Conservation (phyloP, 2,888 invertebrate genomes). For the Trichogramma evanescens region DNA sequence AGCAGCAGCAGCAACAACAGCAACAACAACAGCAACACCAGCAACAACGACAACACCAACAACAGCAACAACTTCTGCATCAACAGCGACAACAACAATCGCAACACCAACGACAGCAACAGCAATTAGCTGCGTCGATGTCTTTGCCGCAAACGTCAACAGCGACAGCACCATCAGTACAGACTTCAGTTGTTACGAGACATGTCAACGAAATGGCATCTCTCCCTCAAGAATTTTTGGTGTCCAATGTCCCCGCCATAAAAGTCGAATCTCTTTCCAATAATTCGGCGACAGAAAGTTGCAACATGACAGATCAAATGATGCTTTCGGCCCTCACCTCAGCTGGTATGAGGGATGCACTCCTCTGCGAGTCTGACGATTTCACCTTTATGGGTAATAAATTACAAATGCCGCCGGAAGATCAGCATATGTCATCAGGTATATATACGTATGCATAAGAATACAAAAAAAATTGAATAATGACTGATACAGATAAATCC, state of each 20-base stretch:
- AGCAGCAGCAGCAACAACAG: conserved; percentile 24
- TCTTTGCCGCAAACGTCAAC: conserved; percentile 6
- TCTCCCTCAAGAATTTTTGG: conserved; percentile 21
- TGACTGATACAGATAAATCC: not conserved
- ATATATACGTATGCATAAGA: conserved; percentile 16
- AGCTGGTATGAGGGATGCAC: conserved; percentile 57
- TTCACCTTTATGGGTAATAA: conserved; percentile 66
- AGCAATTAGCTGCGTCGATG: conserved; percentile 20
- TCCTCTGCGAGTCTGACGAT: conserved; percentile 71
- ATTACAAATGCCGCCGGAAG: conserved; percentile 67
- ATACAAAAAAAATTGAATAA: no score
- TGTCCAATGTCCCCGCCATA: conserved; percentile 22
- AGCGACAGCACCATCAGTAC: conserved; percentile 1
- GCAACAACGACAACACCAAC: conserved; percentile 14
- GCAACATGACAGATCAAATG: conserved; percentile 21
- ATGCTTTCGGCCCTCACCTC: conserved; percentile 27
- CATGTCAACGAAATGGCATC: conserved; percentile 21
- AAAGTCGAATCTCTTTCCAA: conserved; percentile 33
- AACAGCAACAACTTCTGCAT: conserved; percentile 19
- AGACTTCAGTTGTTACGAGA: not conserved
- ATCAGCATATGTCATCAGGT: conserved; percentile 54
- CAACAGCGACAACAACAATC: conserved; percentile 21
- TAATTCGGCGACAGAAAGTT: conserved; percentile 22
- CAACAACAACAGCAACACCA: conserved; percentile 19
- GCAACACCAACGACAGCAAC: conserved; percentile 2